phyloP scores from a whole-genome alignment of 2,113 vertebrate species.

The Danionella cerebrum region DNA sequence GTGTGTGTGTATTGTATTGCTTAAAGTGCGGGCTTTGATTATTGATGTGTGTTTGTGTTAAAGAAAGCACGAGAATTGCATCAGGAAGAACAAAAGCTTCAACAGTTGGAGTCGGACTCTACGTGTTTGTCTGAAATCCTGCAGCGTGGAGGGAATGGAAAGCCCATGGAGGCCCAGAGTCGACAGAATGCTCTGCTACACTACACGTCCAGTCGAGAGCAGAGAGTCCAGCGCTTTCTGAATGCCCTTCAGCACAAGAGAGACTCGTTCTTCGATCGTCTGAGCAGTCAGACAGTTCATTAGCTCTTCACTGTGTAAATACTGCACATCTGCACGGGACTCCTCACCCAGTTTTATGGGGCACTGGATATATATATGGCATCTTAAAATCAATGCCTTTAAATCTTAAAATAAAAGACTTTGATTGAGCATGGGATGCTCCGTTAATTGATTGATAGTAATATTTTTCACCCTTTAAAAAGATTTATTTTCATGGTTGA shows the following conservation, averaged over 20 bases:
- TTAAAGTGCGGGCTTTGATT: no score
- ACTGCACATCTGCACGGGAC: neutral
- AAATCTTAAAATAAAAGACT: neutral
- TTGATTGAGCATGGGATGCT: neutral
- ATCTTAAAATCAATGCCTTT: neutral
- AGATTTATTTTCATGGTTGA: no score
- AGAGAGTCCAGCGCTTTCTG: slow-evolving; percentile 81
- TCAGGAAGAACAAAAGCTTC: slow-evolving; percentile 69
- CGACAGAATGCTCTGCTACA: slow-evolving; percentile 69
- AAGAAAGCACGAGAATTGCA: slow-evolving; percentile 88
- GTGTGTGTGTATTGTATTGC: slow-evolving; percentile 21
- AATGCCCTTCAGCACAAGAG: slow-evolving; percentile 79
- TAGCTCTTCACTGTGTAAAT: slow-evolving; percentile 49
- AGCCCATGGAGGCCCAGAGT: slow-evolving; percentile 60
- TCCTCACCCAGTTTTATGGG: slow-evolving; percentile 41
- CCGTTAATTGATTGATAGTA: neutral
- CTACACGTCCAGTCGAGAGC: slow-evolving; percentile 70
- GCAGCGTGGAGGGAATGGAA: slow-evolving; percentile 63
- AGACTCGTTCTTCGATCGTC: slow-evolving; percentile 66
- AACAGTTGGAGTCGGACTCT: slow-evolving; percentile 82
- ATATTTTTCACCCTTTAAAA: no score
- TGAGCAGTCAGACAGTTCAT: slow-evolving; percentile 52
- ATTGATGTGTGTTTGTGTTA: no score
- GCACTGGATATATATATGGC: slow-evolving; percentile 16
- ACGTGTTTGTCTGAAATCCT: slow-evolving; percentile 71